These are phyloP conservation scores for Hirtodrosophila alboralis DNA, from an alignment of 2,888 invertebrate species.

Conservation along the genomic window DNA sequence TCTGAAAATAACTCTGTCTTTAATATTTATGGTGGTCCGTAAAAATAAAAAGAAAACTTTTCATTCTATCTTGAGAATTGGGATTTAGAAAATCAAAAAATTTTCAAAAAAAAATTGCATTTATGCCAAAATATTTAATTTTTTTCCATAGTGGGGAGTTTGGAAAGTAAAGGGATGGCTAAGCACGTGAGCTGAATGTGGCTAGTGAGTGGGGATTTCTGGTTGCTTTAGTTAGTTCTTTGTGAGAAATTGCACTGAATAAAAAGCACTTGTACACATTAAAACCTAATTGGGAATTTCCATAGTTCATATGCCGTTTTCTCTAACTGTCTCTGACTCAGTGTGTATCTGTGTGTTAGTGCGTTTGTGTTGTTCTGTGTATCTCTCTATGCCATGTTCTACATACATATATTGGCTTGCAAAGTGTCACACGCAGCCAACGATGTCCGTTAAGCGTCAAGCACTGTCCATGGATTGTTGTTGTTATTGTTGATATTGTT, in stretches of 20 bases:
- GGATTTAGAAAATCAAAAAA: too few relatives aligned
- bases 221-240: constrained; percentile 19
- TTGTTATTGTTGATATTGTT: constrained; percentile 18
- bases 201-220: constrained; percentile 15
- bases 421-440: constrained; percentile 78
- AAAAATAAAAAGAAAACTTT: too few relatives aligned
- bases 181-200: constrained; percentile 68
- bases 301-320: constrained; percentile 77
- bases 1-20: too few relatives aligned
- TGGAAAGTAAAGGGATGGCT: too few relatives aligned
- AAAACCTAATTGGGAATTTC: constrained; percentile 81
- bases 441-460: constrained; percentile 55
- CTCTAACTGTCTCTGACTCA: constrained; percentile 45
- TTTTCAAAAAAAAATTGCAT: too few relatives aligned
- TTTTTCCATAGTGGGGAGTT: too few relatives aligned
- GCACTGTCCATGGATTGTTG: constrained; percentile 34
- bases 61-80: too few relatives aligned
- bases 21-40: too few relatives aligned
- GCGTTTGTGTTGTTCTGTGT: constrained; percentile 19
- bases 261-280: constrained; percentile 80
- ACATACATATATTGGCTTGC: constrained; percentile 80
- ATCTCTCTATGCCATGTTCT: constrained; percentile 65
- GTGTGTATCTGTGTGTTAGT: constrained; percentile 18
- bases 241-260: constrained; percentile 79
- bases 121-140: too few relatives aligned